phyloP scores from a whole-genome alignment of 2,888 invertebrate species.

The Phasia obesa region DNA sequence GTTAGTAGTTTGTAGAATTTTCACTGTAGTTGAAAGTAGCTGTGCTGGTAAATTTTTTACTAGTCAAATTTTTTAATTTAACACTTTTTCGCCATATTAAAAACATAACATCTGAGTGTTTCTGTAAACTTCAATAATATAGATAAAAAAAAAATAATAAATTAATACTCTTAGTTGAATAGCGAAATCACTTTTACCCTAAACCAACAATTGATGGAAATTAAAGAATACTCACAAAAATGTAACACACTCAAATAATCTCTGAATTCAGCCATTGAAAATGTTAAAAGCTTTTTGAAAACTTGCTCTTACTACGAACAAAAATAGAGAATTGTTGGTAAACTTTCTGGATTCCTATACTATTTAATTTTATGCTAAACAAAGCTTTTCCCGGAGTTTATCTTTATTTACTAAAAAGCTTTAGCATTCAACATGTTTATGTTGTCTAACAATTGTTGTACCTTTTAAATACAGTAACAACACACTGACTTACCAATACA shows the following conservation, averaged over 20 bases:
- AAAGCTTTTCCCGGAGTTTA: conserved; percentile 67
- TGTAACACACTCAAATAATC: neutral
- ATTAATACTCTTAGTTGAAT: no score
- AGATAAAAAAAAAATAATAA: no score
- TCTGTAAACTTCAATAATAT: no score
- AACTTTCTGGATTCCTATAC: conserved; percentile 40
- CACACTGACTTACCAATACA: neutral
- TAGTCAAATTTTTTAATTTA: no score
- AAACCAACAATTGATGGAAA: neutral
- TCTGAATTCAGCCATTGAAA: conserved; percentile 37
- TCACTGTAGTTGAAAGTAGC: no score
- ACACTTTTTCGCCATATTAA: no score
- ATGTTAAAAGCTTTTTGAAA: neutral
- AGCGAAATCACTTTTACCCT: neutral
- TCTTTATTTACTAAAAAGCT: conserved; percentile 50
- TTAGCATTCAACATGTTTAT: conserved; percentile 69
- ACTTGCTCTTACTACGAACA: neutral
- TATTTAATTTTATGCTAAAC: conserved; percentile 14
- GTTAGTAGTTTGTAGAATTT: no score
- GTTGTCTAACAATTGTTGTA: conserved; percentile 37
- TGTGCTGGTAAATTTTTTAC: no score
- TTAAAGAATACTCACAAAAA: no score
- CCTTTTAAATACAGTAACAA: conserved; percentile 4
- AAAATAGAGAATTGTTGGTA: neutral
- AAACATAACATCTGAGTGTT: no score